Percentiles rank a stretch among this genome's conserved stretches.
Evolutionary conservation across 2,888 invertebrate genomes (phyloP).

Genomic region (Patella ulyssiponensis): DNA sequence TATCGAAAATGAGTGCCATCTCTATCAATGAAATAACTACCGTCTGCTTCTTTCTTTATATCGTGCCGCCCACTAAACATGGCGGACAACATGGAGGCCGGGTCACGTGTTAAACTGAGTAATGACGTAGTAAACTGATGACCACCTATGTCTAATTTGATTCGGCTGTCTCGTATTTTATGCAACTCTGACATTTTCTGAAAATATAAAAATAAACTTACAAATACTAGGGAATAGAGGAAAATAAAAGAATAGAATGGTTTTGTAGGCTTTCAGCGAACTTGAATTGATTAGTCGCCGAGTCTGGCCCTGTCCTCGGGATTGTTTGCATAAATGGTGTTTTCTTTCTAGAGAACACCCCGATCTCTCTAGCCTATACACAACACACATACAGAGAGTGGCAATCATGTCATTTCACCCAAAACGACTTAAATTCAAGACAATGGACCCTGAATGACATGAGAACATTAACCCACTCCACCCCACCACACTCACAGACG

Average conservation of each 20-base stretch:
- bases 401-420: too few species aligned
- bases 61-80: constrained; percentile 66
- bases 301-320: too few species aligned
- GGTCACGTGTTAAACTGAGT: constrained; percentile 59
- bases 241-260: neutral
- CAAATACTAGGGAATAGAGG: neutral
- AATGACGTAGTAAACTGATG: constrained; percentile 62
- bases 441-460: too few species aligned
- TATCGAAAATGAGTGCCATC: constrained; percentile 65
- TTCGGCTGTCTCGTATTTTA: constrained; percentile 61
- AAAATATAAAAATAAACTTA: constrained; percentile 23
- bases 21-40: constrained; percentile 65
- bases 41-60: constrained; percentile 58
- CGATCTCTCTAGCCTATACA: too few species aligned
- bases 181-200: constrained; percentile 64
- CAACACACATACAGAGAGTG: too few species aligned
- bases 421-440: too few species aligned
- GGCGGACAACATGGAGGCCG: constrained; percentile 62
- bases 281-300: neutral
- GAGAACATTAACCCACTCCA: too few species aligned
- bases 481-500: too few species aligned
- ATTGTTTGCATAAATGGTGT: too few species aligned
- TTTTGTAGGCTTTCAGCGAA: neutral
- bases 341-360: too few species aligned
- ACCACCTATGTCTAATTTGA: constrained; percentile 65